Evolutionary conservation across 2,113 vertebrate genomes (phyloP).

Genomic region (Hippocampus guttulatus): DNA sequence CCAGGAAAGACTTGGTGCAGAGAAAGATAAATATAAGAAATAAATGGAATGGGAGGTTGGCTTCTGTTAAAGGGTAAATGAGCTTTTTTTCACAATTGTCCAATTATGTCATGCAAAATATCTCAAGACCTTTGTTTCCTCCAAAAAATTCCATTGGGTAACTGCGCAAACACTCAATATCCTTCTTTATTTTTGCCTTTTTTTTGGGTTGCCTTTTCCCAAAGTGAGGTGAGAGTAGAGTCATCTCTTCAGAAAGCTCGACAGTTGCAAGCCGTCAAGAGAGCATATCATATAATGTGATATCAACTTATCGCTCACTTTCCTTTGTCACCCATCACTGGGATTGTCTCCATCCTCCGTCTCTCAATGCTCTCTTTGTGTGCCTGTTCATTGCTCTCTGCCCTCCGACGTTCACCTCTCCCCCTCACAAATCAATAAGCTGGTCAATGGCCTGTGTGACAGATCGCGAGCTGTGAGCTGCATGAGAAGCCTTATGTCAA

Average conservation of each 20-base stretch:
- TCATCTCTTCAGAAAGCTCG: constrained; percentile 17
- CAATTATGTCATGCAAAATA: constrained; percentile 42
- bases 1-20: constrained; percentile 5
- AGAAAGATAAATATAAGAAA: constrained; percentile 4
- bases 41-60: constrained; percentile 16
- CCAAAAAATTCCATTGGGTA: constrained; percentile 17
- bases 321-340: constrained; percentile 13
- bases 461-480: constrained; percentile 51
- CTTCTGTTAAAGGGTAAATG: constrained; percentile 38
- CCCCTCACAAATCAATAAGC: constrained; percentile 53
- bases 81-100: constrained; percentile 24
- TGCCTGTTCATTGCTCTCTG: constrained; percentile 21
- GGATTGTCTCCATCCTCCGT: constrained; percentile 19
- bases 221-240: constrained; percentile 28
- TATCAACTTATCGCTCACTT: constrained; percentile 25
- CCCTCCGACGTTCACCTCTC: constrained; percentile 38
- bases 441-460: constrained; percentile 58
- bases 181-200: neutral
- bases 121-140: neutral
- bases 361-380: constrained; percentile 10
- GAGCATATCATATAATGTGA: constrained; percentile 16
- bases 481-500: constrained; percentile 57
- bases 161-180: neutral
- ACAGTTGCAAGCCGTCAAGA: constrained; percentile 22
- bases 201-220: constrained; percentile 18